These are phyloP conservation scores for Morone chrysops DNA, from an alignment of 2,113 vertebrate species.

Conservation along the genomic window DNA sequence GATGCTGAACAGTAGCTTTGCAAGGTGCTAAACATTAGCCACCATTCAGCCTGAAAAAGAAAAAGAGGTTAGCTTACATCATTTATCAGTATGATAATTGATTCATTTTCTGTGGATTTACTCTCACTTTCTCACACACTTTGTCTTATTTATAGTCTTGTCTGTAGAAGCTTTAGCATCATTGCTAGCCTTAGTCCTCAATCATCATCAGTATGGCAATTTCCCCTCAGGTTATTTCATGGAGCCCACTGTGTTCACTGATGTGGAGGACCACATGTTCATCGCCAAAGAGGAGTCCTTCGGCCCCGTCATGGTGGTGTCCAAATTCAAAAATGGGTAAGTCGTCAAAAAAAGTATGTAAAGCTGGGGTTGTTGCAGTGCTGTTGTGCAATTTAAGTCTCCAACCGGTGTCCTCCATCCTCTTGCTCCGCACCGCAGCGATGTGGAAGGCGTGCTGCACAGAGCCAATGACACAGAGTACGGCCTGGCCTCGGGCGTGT, in stretches of 20 bases:
- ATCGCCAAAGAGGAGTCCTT: slow-evolving; percentile 93
- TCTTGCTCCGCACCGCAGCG: slow-evolving; percentile 74
- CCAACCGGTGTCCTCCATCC: neutral
- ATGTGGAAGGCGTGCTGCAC: slow-evolving; percentile 90
- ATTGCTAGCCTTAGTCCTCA: neutral
- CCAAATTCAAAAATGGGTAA: slow-evolving; percentile 95
- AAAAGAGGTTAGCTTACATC: neutral
- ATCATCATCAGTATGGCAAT: neutral
- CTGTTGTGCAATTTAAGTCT: rapidly evolving
- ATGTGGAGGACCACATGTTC: slow-evolving; percentile 90
- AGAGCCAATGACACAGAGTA: slow-evolving; percentile 95
- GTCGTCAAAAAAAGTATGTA: neutral
- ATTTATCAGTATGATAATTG: too few species aligned
- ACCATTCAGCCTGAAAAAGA: neutral
- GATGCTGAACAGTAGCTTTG: neutral
- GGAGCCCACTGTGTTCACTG: slow-evolving; percentile 88
- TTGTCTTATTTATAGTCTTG: too few species aligned
- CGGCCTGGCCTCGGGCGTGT: slow-evolving; percentile 95
- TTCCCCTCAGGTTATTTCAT: slow-evolving; percentile 88
- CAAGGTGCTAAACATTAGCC: neutral
- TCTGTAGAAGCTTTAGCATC: neutral
- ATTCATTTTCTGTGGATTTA: neutral
- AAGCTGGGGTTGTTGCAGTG: neutral
- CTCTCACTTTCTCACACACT: too few species aligned
- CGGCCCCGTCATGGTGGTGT: slow-evolving; percentile 97